Conservation (phyloP, 35 echinoderm and acorn worm genomes). For the Lytechinus variegatus region DNA sequence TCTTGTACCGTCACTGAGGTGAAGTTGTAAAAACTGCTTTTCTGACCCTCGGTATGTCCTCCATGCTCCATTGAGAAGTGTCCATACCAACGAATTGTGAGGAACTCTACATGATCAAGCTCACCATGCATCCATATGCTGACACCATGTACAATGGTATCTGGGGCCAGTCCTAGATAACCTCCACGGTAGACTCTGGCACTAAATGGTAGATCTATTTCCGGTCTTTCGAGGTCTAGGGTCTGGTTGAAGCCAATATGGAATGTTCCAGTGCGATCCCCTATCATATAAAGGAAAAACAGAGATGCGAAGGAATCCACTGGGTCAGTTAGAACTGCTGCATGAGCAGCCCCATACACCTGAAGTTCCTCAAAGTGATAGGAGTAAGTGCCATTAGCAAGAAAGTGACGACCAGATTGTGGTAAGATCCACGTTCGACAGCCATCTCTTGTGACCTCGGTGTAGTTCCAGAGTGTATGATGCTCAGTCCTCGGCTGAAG, state of each 20-base stretch:
- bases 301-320: slow-evolving; percentile 62
- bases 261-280: slow-evolving; percentile 84
- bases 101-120: slow-evolving; percentile 67
- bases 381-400: slow-evolving; percentile 76
- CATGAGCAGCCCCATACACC: slow-evolving; percentile 81
- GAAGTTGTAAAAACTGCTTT: slow-evolving; percentile 69
- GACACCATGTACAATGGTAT: slow-evolving; percentile 83
- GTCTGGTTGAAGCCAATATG: slow-evolving; percentile 78
- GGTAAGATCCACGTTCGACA: slow-evolving; percentile 90
- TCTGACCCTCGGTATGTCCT: slow-evolving; percentile 64
- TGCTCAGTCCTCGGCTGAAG: slow-evolving; percentile 54
- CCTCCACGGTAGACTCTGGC: slow-evolving; percentile 80
- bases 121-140: slow-evolving; percentile 86
- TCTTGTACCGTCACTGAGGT: slow-evolving; percentile 71
- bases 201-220: slow-evolving; percentile 88
- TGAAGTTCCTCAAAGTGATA: slow-evolving; percentile 95
- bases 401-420: slow-evolving; percentile 80
- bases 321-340: slow-evolving; percentile 82
- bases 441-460: slow-evolving; percentile 72
- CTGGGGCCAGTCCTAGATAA: slow-evolving; percentile 80
- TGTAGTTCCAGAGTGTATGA: slow-evolving; percentile 64
- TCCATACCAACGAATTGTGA: slow-evolving; percentile 78
- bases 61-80: slow-evolving; percentile 82
- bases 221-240: slow-evolving; percentile 77
- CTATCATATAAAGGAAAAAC: slow-evolving; percentile 93